Evolutionary conservation across 2,888 invertebrate species (phyloP), one percentile per base, ranked within the genome.

Genomic region (Folsomia candida): DNA sequence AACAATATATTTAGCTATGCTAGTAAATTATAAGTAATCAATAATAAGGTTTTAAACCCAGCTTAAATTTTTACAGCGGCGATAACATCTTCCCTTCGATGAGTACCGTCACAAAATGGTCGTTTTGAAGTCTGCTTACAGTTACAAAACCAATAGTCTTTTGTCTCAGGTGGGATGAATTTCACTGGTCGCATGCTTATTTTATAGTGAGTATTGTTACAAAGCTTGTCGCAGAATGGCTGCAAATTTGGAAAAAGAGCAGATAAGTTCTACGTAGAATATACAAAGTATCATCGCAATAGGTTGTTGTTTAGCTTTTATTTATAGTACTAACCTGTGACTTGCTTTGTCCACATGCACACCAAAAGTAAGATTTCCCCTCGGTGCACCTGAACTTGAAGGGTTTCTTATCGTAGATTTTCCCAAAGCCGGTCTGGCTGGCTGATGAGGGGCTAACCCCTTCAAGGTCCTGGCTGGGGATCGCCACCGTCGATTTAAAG

Each of bases 61-160:
- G n/a, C n/a, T 60, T 60, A 60, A 9, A n/a, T 11, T 9, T 29
- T 26, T 9, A 78, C 54, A 25, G 78, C 78, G 20, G 71, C 73
- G 70, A 90, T 89, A 65, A 93, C 87, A 57, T 89, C 87, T 73
- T 87, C 86, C 67, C 86, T 85, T 82, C 92, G 91, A 83, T 98
- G 98, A 11, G 94, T 90, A 11, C 97, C 97, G 85, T 99, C 99
- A 85, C 98, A 99, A 83, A 97, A 97, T 0, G 99, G 99, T 76
- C 94, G 87, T 79, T 93, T 91, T 63, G 88, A 88, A 0, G 97
- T 95, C 82, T 97, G 97, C 84, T 99, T 99, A 83, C 99, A 99
- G 82, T 94, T 94, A 83, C 99, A 99, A n/a, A 99, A 85, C 92
- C 94, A 96, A 82, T 96, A 97, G 22, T 94, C 92, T 80, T 93